phyloP scores from a whole-genome alignment of 2,888 invertebrate species.

The Phengaris arion region DNA sequence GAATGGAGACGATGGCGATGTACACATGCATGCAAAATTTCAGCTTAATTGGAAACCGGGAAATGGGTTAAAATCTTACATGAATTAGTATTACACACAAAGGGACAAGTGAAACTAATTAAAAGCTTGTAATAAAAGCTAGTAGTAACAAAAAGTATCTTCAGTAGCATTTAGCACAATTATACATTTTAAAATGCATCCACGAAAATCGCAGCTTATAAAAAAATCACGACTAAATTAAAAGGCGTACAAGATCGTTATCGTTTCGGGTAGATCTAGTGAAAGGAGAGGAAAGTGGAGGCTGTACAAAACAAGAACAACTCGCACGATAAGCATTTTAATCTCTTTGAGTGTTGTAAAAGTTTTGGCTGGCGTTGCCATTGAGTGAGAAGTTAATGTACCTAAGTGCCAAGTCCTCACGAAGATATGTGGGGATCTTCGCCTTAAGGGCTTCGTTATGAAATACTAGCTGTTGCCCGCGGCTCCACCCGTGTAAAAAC shows the following conservation, averaged over 20 bases:
- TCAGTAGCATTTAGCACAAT: background rate
- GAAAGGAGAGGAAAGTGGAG: slow-evolving; percentile 67
- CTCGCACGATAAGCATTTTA: slow-evolving; percentile 71
- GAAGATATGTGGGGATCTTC: background rate
- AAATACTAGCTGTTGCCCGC: no score
- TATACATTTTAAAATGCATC: background rate
- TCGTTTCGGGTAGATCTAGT: slow-evolving; percentile 59
- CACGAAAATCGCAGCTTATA: background rate
- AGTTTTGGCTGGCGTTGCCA: slow-evolving; percentile 38
- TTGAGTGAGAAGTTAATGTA: background rate
- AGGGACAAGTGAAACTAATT: no score
- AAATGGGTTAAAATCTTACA: no score
- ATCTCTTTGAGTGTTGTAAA: slow-evolving; percentile 67
- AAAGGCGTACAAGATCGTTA: slow-evolving; percentile 42
- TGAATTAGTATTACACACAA: no score
- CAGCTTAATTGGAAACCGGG: no score
- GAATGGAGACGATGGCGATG: no score
- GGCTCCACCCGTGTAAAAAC: no score
- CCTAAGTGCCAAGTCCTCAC: background rate
- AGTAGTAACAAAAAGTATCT: background rate
- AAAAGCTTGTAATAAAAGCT: no score
- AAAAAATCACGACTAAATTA: background rate
- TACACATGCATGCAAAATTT: no score
- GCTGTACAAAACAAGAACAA: slow-evolving; percentile 55
- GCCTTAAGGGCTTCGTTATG: background rate